These are phyloP conservation scores for Climacteris rufus DNA, from an alignment of 2,113 vertebrate genomes.

Conservation along the genomic window DNA sequence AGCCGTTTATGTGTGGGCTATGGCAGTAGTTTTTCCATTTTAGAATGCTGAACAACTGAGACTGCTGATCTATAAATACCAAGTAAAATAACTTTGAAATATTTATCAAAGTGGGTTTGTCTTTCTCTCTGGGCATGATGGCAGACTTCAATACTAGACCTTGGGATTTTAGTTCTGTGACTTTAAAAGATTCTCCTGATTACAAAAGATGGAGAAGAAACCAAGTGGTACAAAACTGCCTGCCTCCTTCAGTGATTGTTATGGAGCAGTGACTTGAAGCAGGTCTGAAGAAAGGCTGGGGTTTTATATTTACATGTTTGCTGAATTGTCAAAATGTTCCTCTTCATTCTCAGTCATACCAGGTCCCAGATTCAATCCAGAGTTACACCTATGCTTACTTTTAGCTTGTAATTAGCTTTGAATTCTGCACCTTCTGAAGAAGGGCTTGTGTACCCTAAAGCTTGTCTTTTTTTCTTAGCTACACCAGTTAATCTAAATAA, in stretches of 20 bases:
- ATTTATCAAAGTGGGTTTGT: not conserved
- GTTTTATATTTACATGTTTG: not conserved
- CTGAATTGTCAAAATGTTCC: not conserved
- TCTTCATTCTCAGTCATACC: not conserved
- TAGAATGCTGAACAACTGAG: not conserved
- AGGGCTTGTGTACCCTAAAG: not conserved
- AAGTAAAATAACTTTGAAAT: not conserved
- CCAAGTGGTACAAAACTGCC: not conserved
- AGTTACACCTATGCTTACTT: not conserved
- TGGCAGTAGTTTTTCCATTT: not conserved
- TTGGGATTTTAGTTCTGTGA: not conserved
- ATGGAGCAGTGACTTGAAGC: not conserved
- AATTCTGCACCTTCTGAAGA: not conserved
- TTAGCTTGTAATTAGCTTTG: not conserved
- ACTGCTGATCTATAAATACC: not conserved
- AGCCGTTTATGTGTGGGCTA: not conserved
- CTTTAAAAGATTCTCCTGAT: not conserved
- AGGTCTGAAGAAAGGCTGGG: not conserved
- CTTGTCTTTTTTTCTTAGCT: not conserved
- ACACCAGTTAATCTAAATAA: not conserved
- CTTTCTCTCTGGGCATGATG: not conserved
- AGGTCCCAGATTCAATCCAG: not conserved
- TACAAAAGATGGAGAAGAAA: not conserved
- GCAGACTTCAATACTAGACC: not conserved
- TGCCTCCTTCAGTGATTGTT: not conserved